These are phyloP conservation scores for Hyalella azteca DNA, from an alignment of 2,888 invertebrate genomes.

Conservation along the genomic window DNA sequence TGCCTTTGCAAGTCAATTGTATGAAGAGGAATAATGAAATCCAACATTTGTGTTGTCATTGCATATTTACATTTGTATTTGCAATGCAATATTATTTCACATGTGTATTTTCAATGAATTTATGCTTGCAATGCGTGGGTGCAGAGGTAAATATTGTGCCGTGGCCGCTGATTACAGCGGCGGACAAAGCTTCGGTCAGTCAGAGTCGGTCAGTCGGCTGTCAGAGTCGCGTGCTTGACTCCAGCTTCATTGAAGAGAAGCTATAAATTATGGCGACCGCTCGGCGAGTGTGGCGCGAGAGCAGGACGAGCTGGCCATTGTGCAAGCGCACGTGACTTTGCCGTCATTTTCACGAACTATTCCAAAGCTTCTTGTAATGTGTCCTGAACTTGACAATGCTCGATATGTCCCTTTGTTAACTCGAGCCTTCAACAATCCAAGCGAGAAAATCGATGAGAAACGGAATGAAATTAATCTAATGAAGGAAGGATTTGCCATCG, in stretches of 20 bases:
- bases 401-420: slow-evolving; percentile 9
- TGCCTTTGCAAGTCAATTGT: too few species aligned
- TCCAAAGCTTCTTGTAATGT: slow-evolving; percentile 8
- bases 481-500: slow-evolving; percentile 28
- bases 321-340: not conserved
- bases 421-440: not conserved
- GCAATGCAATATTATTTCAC: too few species aligned
- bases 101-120: too few species aligned
- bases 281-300: not conserved
- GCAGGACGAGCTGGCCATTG: not conserved
- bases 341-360: slow-evolving; percentile 10
- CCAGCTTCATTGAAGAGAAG: not conserved
- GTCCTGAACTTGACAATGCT: slow-evolving; percentile 24
- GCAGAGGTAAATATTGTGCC: too few species aligned
- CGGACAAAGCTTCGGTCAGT: not conserved
- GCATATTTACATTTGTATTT: too few species aligned
- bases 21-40: too few species aligned
- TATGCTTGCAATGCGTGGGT: too few species aligned
- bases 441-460: slow-evolving; percentile 32
- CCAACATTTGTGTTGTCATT: too few species aligned
- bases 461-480: slow-evolving; percentile 32
- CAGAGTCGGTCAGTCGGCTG: not conserved
- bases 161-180: not conserved
- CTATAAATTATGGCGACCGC: slow-evolving; percentile 1
- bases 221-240: not conserved